Base-by-base conservation (phyloP, 1,140 invertebrate species). In the Augochlora pura region DNA sequence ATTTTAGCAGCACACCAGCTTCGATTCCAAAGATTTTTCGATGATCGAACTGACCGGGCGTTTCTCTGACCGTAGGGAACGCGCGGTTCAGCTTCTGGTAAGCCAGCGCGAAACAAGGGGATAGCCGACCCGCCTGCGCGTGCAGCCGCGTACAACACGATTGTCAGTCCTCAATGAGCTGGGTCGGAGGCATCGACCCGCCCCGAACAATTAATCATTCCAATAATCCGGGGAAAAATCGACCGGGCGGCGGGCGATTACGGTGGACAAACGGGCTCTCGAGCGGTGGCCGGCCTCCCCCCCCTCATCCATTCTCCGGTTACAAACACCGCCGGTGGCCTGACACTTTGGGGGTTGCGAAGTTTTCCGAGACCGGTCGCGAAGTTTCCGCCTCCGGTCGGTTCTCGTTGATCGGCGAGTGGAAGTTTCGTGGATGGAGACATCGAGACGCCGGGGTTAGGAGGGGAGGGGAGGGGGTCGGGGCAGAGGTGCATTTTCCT, bases 401-500 rank as follows among this genome's bases (percentile, higher is more conserved):
- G 21, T 67, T 14, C 59, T 8, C 59, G 25, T 3, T 38, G 16
- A n/a, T 62, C 57, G 32, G 54, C 39, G 39, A 68, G 42, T 68
- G 69, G 72, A 57, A 72, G 27, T 69, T 71, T 52, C 69, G 18
- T 54, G 68, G 42, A 46, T 67, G 25, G 38, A 52, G 66, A 57
- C n/a, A 78, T 69, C 46, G 27, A 64, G 54, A 42, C 59, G 39
- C 54, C 46, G 64, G 12, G 42, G 10, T 10, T 12, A 14, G 14
- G 42, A 42, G 42, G 12, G 42, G 12, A 42, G 10, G 39, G 12
- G 38, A 39, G 38, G 8, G 38, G 38, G n/a, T n/a, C 32, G 9
- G 39, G 39, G 7, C 7, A 0, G 42, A 12, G 42, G 70, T 70
- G 74, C 77, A 79, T 63, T 81, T 73, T 81, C 67, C 77, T 71